Conservation (phyloP, 2,888 invertebrate genomes). For the Rhaphigaster nebulosa region DNA sequence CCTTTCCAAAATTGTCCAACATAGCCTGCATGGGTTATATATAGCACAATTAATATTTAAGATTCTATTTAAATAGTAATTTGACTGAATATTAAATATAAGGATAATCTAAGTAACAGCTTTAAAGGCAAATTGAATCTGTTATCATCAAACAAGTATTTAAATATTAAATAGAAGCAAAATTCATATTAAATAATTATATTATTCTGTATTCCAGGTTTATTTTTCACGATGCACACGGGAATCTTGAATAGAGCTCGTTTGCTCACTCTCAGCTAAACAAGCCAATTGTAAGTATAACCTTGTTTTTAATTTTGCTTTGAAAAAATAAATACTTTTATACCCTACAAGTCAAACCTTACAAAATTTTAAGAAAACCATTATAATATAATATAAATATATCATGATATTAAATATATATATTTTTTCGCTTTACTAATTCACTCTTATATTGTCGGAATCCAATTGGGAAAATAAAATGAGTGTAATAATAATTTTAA, state of each 20-base stretch:
- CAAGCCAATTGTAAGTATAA: background rate
- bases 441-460: background rate
- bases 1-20: too few species aligned
- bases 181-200: background rate
- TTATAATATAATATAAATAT: background rate
- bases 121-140: background rate
- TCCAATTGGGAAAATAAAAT: background rate
- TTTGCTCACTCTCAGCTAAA: background rate
- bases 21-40: too few species aligned
- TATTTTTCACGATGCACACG: background rate
- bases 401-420: background rate
- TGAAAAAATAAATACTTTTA: background rate
- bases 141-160: background rate
- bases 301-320: background rate
- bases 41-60: too few species aligned
- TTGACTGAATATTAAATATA: too few species aligned
- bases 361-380: background rate
- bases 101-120: too few species aligned
- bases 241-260: background rate
- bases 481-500: too few species aligned
- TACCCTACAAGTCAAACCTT: too few species aligned
- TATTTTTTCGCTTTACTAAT: background rate
- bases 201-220: background rate
- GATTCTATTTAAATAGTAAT: too few species aligned
- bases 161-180: background rate